Conservation (phyloP, 2,797 vertebrate genomes). For the Falco concolor region DNA sequence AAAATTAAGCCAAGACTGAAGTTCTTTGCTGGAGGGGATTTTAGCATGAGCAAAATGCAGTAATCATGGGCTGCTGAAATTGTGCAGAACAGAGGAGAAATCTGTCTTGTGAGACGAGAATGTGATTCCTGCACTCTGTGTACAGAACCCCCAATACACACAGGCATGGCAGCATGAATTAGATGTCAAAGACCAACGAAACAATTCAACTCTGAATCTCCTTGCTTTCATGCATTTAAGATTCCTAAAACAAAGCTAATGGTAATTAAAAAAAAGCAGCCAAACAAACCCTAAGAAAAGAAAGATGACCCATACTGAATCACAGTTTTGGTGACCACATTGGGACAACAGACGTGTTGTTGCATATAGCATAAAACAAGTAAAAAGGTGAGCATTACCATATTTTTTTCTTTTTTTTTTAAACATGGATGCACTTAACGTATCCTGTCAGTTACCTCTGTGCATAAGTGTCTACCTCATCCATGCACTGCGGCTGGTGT, state of each 20-base stretch:
- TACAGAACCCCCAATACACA: not conserved
- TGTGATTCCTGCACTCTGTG: not conserved
- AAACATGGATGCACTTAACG: not conserved
- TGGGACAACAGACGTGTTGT: not conserved
- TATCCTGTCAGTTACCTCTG: not conserved
- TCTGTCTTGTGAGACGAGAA: not conserved
- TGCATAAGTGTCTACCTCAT: not conserved
- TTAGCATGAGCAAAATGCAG: not conserved
- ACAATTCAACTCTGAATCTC: not conserved
- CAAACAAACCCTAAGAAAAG: not conserved
- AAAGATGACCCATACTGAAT: not conserved
- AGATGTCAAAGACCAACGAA: not conserved
- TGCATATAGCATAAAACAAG: not conserved
- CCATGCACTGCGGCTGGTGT: not conserved
- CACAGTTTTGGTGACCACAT: not conserved
- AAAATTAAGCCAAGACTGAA: not conserved
- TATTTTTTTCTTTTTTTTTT: not conserved
- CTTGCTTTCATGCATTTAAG: constrained; percentile 1
- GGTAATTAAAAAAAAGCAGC: not conserved
- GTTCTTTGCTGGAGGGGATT: not conserved
- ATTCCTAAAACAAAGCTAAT: not conserved
- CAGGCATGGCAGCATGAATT: not conserved
- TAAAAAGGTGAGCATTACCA: not conserved
- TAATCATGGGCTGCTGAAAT: not conserved
- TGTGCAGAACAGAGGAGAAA: not conserved